These are phyloP conservation scores for Microctenopoma stevenorrisi DNA, from an alignment of 2,797 vertebrate species.

Conservation along the genomic window DNA sequence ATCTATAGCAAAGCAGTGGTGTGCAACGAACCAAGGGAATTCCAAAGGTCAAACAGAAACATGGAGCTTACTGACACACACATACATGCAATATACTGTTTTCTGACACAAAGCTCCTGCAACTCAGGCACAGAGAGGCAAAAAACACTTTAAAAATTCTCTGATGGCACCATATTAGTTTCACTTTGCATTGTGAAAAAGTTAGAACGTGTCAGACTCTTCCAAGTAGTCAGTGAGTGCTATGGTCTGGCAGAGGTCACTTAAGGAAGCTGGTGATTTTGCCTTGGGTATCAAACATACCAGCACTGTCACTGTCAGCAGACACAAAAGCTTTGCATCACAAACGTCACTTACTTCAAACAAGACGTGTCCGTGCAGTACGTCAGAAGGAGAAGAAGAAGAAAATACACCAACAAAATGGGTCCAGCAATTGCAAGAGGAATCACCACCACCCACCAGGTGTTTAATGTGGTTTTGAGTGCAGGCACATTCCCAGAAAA, in stretches of 20 bases:
- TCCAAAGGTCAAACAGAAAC: slow-evolving; percentile 66
- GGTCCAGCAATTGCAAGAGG: background rate
- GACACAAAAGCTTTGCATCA: slow-evolving; percentile 27
- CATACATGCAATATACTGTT: slow-evolving; percentile 1
- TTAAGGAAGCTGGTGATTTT: slow-evolving; percentile 23
- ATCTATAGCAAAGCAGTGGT: slow-evolving; percentile 31
- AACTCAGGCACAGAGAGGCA: slow-evolving; percentile 18
- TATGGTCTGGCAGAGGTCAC: slow-evolving; percentile 29
- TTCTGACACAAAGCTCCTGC: slow-evolving; percentile 15
- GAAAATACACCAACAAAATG: background rate
- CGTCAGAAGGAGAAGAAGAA: background rate
- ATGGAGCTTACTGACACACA: slow-evolving; percentile 20
- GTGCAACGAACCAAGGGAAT: slow-evolving; percentile 31
- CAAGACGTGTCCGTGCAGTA: slow-evolving; percentile 8
- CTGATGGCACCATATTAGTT: background rate
- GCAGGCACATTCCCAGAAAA: slow-evolving; percentile 12
- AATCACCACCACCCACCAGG: background rate
- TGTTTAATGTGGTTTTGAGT: background rate
- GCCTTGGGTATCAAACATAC: slow-evolving; percentile 30
- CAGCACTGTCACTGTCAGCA: slow-evolving; percentile 14
- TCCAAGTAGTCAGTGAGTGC: background rate
- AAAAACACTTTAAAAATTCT: slow-evolving; percentile 5
- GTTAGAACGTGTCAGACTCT: background rate
- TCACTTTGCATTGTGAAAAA: background rate
- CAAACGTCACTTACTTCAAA: slow-evolving; percentile 16